Evolutionary conservation across 2,797 vertebrate species (phyloP), one percentile per base, ranked within the genome.

Genomic region (Clarias laeviceps): DNA sequence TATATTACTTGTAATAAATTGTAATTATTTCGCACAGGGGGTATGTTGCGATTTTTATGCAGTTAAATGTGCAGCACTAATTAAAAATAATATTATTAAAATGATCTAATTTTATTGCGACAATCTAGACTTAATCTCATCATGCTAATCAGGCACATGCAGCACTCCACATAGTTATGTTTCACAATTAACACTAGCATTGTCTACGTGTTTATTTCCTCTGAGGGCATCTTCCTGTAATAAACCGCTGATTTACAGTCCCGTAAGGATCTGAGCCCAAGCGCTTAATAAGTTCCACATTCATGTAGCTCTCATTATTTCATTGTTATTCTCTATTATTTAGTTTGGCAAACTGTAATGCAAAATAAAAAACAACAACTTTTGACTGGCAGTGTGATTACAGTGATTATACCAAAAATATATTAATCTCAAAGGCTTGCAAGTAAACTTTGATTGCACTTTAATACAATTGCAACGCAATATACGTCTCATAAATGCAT

Each of bases 161-260:
- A 50, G 45, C 45, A 50, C 45, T 50, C 11, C 69, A 45, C 69
- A 2, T 45, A 45, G 24, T 45, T n/a, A n/a, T 34, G 9, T 27
- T 27, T 50, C 45, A 27, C n/a, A 54, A 15, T 27, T 17, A 73
- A 18, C 72, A 17, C n/a, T n/a, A 74, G 45, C 15, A 4, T 40
- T n/a, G 11, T 73, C n/a, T 54, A 74, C 45, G 54, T 18, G 45
- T 56, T 74, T 74, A 27, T 74, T 74, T n/a, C n/a, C 45, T 74
- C 72, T 6, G 7, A 45, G 69, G 40, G 37, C 22, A 15, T 45
- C 70, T 50, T n/a, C 12, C 37, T 74, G 27, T 56, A 74, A 73
- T 74, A 74, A 74, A 56, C 17, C 72, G 6, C n/a, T 4, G 72
- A 74, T 54, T 27, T 74, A 73, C 14, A 74, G n/a, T 29, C 72